These are phyloP conservation scores for Lasioglossum figueresi DNA, from an alignment of 2,888 invertebrate species.

Conservation along the genomic window DNA sequence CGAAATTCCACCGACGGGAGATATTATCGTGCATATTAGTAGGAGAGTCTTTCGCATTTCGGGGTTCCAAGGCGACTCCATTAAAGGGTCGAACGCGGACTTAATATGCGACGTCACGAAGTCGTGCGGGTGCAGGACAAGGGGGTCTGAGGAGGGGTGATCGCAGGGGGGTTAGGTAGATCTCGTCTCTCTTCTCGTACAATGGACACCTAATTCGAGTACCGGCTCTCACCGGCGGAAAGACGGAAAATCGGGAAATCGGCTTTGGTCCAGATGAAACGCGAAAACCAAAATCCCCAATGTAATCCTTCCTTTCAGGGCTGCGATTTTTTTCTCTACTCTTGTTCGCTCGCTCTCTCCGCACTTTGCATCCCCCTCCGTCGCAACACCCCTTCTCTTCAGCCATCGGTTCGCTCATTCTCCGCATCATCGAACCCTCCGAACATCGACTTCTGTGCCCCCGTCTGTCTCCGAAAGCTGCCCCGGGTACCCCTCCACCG, in stretches of 20 bases:
- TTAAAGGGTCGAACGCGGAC: constrained; percentile 77
- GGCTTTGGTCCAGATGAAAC: constrained; percentile 82
- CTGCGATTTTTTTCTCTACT: constrained; percentile 74
- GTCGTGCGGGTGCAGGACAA: constrained; percentile 43
- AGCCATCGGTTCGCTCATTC: constrained; percentile 34
- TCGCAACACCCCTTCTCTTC: background rate
- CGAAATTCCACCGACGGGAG: constrained; percentile 40
- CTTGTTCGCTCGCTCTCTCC: constrained; percentile 42
- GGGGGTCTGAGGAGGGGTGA: constrained; percentile 2
- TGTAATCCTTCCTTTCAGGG: constrained; percentile 83
- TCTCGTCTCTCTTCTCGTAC: constrained; percentile 69
- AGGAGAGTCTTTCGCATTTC: constrained; percentile 61
- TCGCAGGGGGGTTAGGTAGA: constrained; percentile 43
- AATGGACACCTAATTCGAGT: constrained; percentile 81
- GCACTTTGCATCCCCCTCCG: constrained; percentile 35
- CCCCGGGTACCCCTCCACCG: constrained; percentile 74
- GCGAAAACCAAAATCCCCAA: constrained; percentile 83
- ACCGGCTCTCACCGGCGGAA: constrained; percentile 69
- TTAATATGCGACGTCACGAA: constrained; percentile 82
- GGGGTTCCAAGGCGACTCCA: constrained; percentile 69
- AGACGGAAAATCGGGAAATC: constrained; percentile 83
- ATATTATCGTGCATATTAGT: constrained; percentile 74
- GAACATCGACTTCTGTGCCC: constrained; percentile 67
- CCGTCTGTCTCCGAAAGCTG: constrained; percentile 70
- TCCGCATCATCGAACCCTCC: constrained; percentile 68